These are phyloP conservation scores for Fratercula arctica DNA, from an alignment of 2,797 vertebrate genomes.

Conservation along the genomic window DNA sequence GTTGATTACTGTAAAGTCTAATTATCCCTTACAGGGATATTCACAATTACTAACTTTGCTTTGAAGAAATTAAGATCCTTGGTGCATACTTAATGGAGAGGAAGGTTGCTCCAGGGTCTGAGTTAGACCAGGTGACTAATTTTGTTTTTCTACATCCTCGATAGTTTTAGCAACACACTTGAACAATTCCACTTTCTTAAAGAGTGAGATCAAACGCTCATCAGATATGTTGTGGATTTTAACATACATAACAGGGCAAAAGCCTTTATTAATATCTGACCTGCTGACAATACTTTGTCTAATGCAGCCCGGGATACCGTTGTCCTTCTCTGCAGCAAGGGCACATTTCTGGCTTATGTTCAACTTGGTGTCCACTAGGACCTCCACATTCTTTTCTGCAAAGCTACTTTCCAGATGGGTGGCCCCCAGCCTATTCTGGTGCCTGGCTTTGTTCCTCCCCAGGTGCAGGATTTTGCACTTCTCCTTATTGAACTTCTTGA, in stretches of 20 bases:
- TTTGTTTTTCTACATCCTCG: background rate
- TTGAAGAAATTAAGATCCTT: constrained; percentile 1
- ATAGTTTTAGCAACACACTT: background rate
- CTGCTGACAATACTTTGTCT: background rate
- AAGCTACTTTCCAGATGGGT: background rate
- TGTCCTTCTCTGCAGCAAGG: background rate
- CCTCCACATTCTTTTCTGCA: background rate
- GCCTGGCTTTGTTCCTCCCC: background rate
- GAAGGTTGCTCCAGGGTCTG: background rate
- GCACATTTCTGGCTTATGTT: background rate
- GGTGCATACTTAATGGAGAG: background rate
- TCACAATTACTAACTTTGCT: background rate
- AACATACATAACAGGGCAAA: background rate
- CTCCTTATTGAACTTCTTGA: background rate
- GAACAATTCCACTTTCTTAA: background rate
- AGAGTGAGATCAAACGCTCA: background rate
- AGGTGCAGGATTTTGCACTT: background rate
- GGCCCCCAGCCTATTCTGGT: background rate
- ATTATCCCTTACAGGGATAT: constrained; percentile 3
- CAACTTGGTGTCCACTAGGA: background rate
- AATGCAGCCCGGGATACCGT: background rate
- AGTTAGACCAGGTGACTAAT: background rate
- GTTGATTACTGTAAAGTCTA: background rate
- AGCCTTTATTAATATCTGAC: background rate
- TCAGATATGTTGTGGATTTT: background rate